A percentile compares a stretch with the other conserved stretches of the same genome.
Conservation (phyloP, 2,113 vertebrate genomes). For the Numenius arquata region DNA sequence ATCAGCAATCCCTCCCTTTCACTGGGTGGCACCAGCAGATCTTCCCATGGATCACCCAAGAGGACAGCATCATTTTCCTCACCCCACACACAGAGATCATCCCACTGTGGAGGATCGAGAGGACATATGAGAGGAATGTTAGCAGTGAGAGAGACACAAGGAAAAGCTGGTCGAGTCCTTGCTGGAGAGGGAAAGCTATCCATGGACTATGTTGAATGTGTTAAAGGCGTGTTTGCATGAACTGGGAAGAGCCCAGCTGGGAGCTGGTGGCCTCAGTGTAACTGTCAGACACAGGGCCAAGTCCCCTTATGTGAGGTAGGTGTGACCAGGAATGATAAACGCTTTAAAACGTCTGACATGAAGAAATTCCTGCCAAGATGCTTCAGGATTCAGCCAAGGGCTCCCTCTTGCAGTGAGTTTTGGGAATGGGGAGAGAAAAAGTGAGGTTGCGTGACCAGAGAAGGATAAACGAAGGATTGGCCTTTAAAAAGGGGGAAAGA, state of each 20-base stretch:
- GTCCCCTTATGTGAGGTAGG: too few species aligned
- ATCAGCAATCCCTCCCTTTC: neutral
- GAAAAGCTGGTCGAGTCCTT: neutral
- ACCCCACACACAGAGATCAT: neutral
- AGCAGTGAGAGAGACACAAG: neutral
- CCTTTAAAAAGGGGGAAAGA: neutral
- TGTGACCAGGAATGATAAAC: neutral
- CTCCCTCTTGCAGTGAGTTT: neutral
- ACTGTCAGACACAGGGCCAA: neutral
- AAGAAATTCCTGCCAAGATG: neutral
- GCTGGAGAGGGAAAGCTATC: neutral
- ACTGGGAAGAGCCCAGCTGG: neutral
- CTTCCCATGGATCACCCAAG: neutral
- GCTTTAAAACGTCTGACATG: neutral
- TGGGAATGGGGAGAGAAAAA: neutral
- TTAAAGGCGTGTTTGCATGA: neutral
- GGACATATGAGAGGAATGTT: fast-evolving
- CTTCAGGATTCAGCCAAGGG: neutral
- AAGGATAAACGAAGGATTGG: neutral
- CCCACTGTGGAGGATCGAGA: neutral
- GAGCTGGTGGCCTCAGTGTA: neutral
- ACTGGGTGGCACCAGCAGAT: neutral
- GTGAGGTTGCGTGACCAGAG: neutral
- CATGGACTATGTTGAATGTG: neutral
- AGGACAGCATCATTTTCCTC: neutral